Evolutionary conservation across 2,113 vertebrate species (phyloP).

Genomic region (Noturus placidus): DNA sequence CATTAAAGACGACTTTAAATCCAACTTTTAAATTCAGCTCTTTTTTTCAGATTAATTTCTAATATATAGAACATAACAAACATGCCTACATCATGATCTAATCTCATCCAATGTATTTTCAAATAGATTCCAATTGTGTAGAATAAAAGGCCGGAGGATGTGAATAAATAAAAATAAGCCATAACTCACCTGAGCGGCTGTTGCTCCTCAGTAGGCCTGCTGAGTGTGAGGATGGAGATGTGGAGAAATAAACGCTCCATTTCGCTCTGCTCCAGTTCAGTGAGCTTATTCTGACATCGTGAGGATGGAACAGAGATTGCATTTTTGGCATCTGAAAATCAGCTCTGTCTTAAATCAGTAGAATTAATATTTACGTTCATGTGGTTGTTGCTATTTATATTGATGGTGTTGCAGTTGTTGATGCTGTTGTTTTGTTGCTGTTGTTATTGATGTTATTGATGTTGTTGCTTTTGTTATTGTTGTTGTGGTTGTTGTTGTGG

Average conservation of each 20-base stretch:
- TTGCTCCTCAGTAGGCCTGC: conserved; percentile 35
- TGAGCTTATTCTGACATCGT: conserved; percentile 31
- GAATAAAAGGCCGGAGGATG: background rate
- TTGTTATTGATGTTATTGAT: too few species aligned
- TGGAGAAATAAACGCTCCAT: background rate
- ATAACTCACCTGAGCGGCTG: conserved; percentile 34
- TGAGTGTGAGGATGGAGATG: background rate
- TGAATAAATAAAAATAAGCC: conserved; percentile 14
- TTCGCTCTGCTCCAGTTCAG: background rate
- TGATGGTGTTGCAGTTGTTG: too few species aligned
- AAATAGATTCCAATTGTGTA: background rate
- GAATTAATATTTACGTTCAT: background rate
- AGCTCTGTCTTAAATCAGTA: background rate
- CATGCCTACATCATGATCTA: background rate
- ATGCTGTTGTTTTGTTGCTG: too few species aligned
- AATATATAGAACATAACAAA: background rate
- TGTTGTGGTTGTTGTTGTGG: too few species aligned
- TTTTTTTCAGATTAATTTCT: background rate
- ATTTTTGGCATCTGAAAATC: background rate
- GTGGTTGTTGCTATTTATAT: background rate
- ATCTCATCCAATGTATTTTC: background rate
- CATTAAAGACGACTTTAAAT: background rate
- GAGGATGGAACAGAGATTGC: conserved; percentile 6
- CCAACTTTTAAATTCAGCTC: background rate
- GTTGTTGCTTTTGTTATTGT: too few species aligned